Conservation (phyloP, 2,888 invertebrate species). For the Cyaniris semiargus region DNA sequence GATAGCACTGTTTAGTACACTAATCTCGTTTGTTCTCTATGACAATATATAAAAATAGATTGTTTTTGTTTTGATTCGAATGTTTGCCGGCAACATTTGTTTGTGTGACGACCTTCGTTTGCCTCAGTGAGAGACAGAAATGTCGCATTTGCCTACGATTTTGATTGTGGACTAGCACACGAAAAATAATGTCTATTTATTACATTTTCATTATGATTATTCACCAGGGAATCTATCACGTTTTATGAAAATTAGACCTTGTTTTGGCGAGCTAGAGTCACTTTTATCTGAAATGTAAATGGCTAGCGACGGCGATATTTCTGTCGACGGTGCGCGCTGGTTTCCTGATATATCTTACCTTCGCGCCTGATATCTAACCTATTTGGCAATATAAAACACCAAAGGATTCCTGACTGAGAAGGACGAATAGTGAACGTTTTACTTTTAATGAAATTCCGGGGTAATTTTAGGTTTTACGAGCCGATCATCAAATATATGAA, state of each 20-base stretch:
- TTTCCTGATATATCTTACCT: too few species aligned
- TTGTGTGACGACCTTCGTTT: slow-evolving; percentile 3
- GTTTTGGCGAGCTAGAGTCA: background rate
- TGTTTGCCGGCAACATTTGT: background rate
- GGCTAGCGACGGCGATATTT: background rate
- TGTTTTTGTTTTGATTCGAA: slow-evolving; percentile 17
- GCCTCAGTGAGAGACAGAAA: background rate
- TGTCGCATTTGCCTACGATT: background rate
- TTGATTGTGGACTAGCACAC: background rate
- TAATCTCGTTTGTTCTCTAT: slow-evolving; percentile 5
- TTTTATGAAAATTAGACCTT: background rate
- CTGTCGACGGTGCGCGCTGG: background rate
- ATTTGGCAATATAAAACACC: background rate
- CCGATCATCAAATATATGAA: background rate
- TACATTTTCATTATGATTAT: background rate
- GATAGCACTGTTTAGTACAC: background rate
- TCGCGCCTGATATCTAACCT: too few species aligned
- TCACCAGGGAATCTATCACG: too few species aligned
- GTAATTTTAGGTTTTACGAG: background rate
- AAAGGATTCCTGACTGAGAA: background rate
- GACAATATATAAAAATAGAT: background rate
- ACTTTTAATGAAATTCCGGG: background rate
- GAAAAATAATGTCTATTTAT: background rate
- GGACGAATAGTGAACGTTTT: background rate
- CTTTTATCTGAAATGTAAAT: background rate